phyloP scores from a whole-genome alignment of 1,140 invertebrate genomes.

The Halictus rubicundus region DNA sequence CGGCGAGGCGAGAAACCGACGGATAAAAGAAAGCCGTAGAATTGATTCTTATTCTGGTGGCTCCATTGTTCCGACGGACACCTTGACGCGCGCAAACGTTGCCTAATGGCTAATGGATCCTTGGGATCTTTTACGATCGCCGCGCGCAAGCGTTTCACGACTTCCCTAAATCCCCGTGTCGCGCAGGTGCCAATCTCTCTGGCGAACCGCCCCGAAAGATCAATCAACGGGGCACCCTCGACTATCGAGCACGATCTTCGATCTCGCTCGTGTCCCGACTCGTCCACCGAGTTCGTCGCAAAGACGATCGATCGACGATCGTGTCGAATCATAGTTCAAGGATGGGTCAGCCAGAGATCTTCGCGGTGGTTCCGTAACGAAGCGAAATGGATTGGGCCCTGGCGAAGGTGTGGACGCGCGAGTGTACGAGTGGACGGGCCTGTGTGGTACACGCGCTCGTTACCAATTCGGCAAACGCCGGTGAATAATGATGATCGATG shows the following conservation, averaged over 20 bases:
- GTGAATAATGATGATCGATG: slow-evolving; percentile 68
- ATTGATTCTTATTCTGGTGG: slow-evolving; percentile 62
- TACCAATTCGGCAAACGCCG: slow-evolving; percentile 57
- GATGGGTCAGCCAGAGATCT: slow-evolving; percentile 59
- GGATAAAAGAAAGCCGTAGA: slow-evolving; percentile 57
- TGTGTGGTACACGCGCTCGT: neutral
- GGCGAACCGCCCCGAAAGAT: neutral
- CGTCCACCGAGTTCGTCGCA: neutral
- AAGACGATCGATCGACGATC: slow-evolving; percentile 51
- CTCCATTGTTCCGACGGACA: slow-evolving; percentile 65
- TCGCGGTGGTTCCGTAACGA: slow-evolving; percentile 57
- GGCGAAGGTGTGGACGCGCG: slow-evolving; percentile 7
- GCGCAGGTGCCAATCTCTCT: slow-evolving; percentile 37
- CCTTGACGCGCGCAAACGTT: slow-evolving; percentile 64
- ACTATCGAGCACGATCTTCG: too few relatives aligned
- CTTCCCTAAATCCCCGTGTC: slow-evolving; percentile 14
- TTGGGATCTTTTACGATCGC: slow-evolving; percentile 43
- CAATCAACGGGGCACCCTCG: slow-evolving; percentile 25
- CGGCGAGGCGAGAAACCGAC: slow-evolving; percentile 17
- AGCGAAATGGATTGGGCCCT: slow-evolving; percentile 62
- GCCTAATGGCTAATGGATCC: slow-evolving; percentile 73
- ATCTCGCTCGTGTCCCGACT: too few relatives aligned
- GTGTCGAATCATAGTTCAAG: slow-evolving; percentile 64
- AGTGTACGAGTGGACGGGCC: neutral
- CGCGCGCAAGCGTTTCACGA: neutral